Conservation (phyloP, 2,113 vertebrate species). For the Burhinus oedicnemus region DNA sequence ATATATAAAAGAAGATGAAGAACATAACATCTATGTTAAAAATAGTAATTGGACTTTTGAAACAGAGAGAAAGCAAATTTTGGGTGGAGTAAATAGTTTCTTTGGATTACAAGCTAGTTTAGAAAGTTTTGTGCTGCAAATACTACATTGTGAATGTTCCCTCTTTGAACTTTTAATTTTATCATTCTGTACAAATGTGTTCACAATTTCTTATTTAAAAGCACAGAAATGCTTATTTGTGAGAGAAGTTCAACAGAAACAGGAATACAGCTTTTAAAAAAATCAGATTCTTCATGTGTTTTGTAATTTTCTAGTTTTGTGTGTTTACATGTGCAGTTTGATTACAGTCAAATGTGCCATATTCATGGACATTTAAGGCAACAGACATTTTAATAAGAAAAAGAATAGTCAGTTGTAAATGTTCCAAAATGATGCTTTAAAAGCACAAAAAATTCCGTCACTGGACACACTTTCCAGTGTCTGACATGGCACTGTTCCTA, state of each 20-base stretch:
- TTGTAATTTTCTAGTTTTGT: constrained; percentile 5
- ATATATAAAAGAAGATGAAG: background rate
- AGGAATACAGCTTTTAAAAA: background rate
- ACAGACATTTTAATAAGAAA: constrained; percentile 23
- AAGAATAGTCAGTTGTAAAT: constrained; percentile 2
- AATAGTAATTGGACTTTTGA: background rate
- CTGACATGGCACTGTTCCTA: background rate
- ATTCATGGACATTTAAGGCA: constrained; percentile 27
- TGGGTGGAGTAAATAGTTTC: constrained; percentile 39
- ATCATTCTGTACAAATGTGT: background rate
- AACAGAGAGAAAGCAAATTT: background rate
- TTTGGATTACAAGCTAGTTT: background rate
- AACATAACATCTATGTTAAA: background rate
- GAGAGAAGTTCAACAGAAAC: background rate
- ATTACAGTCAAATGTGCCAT: background rate
- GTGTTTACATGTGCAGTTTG: background rate
- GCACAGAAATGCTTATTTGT: background rate
- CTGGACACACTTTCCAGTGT: background rate
- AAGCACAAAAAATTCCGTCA: background rate
- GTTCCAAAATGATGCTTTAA: constrained; percentile 33
- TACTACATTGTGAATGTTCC: background rate
- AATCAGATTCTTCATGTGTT: background rate
- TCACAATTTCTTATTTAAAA: background rate
- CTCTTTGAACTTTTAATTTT: constrained; percentile 15
- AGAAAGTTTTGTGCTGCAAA: background rate